Evolutionary conservation across 2,797 vertebrate species (phyloP), one percentile per base, ranked within the genome.

Genomic region (Crocodylus rhombifer): DNA sequence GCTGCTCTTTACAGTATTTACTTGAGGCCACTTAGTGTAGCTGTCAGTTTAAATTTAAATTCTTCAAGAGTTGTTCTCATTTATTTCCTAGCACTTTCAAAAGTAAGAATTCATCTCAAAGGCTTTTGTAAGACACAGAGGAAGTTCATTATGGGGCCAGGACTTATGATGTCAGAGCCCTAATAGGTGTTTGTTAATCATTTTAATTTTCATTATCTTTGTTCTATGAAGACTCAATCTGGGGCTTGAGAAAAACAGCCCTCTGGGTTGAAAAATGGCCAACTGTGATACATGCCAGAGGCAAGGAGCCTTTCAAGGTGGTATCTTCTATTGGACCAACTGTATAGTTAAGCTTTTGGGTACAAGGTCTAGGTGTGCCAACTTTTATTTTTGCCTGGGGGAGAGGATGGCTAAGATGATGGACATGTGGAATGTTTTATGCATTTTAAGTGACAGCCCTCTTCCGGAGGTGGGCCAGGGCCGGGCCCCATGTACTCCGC

Each of bases 151-250:
- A 94, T 95, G 95, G 25, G 51, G 89, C 95, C 16, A 1, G 95
- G 90, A 95, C 30, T 93, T 82, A 81, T 91, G 94, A 95, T 96
- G 89, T 94, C 95, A 95, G 90, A 93, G 87, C 81, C 90, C 93
- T 94, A 86, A 92, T 95, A 95, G 89, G 64, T 95, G 84, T 94
- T 95, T 56, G 94, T 95, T 96, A 95, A 81, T 92, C 95, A 92
- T 86, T 93, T 92, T 93, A 94, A 95, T 0, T 12, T 94, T 90
- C 81, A 56, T 25, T 73, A 73, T 73, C 51, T 87, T 84, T 76
- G 64, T 55, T 80, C 61, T 77, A 5, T 2, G 26, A 55, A 78
- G 7, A 2, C 65, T 91, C 86, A 42, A 51, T 51, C 80, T 8
- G 90, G 76, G 73, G 55, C 2, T 3, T 93, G 60, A 51, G 90